A percentile compares a stretch with the other conserved stretches of the same genome.
phyloP scores from a whole-genome alignment of 2,113 vertebrate species.

The Thomomys bottae region DNA sequence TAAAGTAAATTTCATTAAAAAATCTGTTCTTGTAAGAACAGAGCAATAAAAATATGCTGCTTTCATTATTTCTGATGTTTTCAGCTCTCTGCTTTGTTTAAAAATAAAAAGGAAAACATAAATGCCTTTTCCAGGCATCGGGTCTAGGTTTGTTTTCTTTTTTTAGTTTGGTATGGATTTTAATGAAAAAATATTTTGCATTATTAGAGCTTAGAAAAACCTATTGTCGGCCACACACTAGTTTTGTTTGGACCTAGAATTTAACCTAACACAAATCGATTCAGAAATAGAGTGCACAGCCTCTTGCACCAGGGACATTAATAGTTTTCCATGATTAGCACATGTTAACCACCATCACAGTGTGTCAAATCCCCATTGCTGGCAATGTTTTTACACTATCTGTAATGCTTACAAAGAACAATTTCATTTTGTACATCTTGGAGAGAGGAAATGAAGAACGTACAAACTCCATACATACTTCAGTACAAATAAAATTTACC shows the following conservation, averaged over 20 bases:
- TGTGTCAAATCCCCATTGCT: constrained; percentile 30
- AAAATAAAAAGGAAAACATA: constrained; percentile 74
- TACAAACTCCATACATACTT: not conserved
- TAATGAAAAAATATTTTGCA: constrained; percentile 79
- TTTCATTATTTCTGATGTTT: constrained; percentile 75
- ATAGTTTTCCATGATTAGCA: constrained; percentile 3
- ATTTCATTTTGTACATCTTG: constrained; percentile 33
- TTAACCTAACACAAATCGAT: constrained; percentile 15
- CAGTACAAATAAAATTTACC: constrained; percentile 40
- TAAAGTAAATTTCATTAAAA: constrained; percentile 85
- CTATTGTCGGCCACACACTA: constrained; percentile 57
- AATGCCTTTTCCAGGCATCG: constrained; percentile 70
- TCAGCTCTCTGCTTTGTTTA: constrained; percentile 72
- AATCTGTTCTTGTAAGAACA: constrained; percentile 83
- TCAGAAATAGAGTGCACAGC: constrained; percentile 30
- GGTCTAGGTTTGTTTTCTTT: not conserved
- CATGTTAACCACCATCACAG: not conserved
- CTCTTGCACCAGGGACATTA: not conserved
- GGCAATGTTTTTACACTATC: not conserved
- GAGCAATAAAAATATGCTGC: constrained; percentile 80
- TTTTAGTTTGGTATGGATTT: constrained; percentile 41
- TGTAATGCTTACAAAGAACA: not conserved
- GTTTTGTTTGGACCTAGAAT: constrained; percentile 59
- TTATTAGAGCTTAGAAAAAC: constrained; percentile 67
- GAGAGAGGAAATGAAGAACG: not conserved